Conservation (phyloP, 2,888 invertebrate species). For the Malthinus seriepunctatus region DNA sequence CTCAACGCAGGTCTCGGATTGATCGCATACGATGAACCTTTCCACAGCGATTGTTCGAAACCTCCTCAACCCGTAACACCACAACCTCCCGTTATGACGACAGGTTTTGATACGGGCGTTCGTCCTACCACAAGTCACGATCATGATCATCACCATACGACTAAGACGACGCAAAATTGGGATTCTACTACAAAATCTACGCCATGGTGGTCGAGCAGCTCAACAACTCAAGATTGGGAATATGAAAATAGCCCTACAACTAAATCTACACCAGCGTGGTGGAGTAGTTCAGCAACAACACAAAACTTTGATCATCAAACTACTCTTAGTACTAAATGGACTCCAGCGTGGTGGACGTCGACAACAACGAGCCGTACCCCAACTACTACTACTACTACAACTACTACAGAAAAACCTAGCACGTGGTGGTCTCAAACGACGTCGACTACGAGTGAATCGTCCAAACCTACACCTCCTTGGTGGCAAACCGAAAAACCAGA, state of each 20-base stretch:
- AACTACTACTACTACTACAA: conserved; percentile 33
- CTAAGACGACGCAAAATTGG: conserved; percentile 32
- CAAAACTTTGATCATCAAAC: conserved; percentile 7
- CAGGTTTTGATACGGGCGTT: conserved; percentile 63
- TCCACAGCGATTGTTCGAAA: conserved; percentile 66
- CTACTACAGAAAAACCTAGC: conserved; percentile 28
- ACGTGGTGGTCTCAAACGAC: conserved; percentile 6
- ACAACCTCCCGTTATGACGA: conserved; percentile 73
- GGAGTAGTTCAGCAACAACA: conserved; percentile 38
- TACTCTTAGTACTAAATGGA: not conserved
- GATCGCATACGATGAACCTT: conserved; percentile 57
- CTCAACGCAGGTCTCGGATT: conserved; percentile 77
- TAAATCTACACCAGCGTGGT: conserved; percentile 39
- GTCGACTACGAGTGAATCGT: too few species aligned
- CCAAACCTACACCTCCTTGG: conserved; percentile 21
- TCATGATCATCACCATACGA: conserved; percentile 40
- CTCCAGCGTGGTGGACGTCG: conserved; percentile 31
- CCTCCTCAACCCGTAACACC: conserved; percentile 77
- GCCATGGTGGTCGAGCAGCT: conserved; percentile 42
- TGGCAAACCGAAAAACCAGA: conserved; percentile 23
- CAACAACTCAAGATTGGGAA: conserved; percentile 35
- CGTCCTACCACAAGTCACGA: conserved; percentile 32
- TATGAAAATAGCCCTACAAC: not conserved
- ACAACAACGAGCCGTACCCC: conserved; percentile 24
- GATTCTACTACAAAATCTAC: conserved; percentile 30